Conservation (phyloP, 2,888 invertebrate genomes). For the Abrostola triplasia region DNA sequence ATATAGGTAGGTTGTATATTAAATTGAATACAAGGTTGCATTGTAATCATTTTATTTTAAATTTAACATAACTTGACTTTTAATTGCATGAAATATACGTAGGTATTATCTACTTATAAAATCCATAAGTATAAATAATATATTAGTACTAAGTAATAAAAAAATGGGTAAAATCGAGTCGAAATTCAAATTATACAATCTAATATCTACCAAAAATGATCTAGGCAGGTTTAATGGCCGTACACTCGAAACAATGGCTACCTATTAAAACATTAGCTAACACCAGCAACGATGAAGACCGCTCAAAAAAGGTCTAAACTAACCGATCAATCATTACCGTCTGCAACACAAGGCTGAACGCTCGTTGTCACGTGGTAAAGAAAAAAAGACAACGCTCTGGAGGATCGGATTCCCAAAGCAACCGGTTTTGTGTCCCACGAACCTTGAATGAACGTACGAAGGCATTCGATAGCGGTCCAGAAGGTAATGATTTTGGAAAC, state of each 20-base stretch:
- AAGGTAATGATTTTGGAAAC: conserved; percentile 47
- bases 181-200: too few relatives aligned
- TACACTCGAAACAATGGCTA: conserved; percentile 5
- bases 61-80: too few relatives aligned
- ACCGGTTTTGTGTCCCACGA: conserved; percentile 60
- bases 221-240: not conserved
- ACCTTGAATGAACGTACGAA: conserved; percentile 57
- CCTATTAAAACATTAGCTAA: conserved; percentile 24
- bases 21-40: too few relatives aligned
- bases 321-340: conserved; percentile 54
- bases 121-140: too few relatives aligned
- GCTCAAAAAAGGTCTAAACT: conserved; percentile 39
- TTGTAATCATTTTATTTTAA: too few relatives aligned
- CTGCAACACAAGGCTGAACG: conserved; percentile 48
- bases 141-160: too few relatives aligned
- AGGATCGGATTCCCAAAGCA: conserved; percentile 59
- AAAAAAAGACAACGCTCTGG: conserved; percentile 38
- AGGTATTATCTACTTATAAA: too few relatives aligned
- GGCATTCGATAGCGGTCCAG: conserved; percentile 48
- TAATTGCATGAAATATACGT: too few relatives aligned
- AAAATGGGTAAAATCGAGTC: too few relatives aligned
- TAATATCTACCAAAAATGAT: not conserved
- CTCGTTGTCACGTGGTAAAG: conserved; percentile 53
- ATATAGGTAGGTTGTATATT: too few relatives aligned
- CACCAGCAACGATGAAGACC: conserved; percentile 27